phyloP scores from a whole-genome alignment of 1,140 invertebrate genomes.

The Bombyx mandarina region DNA sequence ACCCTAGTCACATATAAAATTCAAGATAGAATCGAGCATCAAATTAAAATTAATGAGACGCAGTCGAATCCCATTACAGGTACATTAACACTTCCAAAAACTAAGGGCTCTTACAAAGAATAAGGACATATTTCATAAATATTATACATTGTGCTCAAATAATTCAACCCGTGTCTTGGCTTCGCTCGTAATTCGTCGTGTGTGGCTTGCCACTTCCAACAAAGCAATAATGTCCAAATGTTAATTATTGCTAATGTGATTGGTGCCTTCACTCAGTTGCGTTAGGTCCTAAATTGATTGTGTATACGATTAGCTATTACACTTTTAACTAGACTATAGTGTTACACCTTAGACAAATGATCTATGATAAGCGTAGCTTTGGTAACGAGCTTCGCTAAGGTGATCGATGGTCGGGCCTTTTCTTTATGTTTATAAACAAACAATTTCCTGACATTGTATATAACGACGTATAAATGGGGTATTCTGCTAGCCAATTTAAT shows the following conservation, averaged over 20 bases:
- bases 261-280: no score
- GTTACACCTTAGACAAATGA: constrained; percentile 63
- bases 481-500: no score
- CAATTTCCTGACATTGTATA: neutral
- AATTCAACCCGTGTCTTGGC: constrained; percentile 42
- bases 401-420: constrained; percentile 50
- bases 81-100: no score
- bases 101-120: constrained; percentile 4
- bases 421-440: constrained; percentile 48
- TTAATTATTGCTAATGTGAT: no score
- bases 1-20: no score
- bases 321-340: constrained; percentile 4
- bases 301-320: no score
- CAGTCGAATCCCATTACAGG: no score
- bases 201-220: constrained; percentile 47
- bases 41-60: no score
- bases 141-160: constrained; percentile 51
- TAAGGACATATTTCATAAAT: constrained; percentile 39
- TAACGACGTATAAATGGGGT: no score
- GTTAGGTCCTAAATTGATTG: no score
- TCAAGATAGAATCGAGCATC: no score
- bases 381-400: constrained; percentile 51
- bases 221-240: no score
- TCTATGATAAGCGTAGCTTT: constrained; percentile 66
- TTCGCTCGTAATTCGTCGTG: constrained; percentile 58